A percentile compares a stretch with the other conserved stretches of the same genome.
Evolutionary conservation across 2,113 vertebrate genomes (phyloP).

Genomic region (Prietella phreatophila): DNA sequence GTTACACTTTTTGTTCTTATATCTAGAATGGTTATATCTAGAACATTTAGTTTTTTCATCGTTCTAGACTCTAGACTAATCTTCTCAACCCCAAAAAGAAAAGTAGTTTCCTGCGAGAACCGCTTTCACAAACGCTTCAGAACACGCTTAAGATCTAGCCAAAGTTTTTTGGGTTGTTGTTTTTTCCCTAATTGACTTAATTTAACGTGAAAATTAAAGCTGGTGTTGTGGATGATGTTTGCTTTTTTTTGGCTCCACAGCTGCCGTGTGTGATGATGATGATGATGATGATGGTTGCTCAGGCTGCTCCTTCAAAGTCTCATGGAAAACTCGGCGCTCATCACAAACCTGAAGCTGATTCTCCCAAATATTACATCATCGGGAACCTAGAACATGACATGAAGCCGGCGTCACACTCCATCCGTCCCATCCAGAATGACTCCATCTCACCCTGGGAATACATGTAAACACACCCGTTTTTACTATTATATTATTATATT

Average conservation of each 20-base stretch:
- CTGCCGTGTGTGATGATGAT: constrained; percentile 16
- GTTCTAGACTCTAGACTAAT: not conserved
- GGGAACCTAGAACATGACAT: constrained; percentile 45
- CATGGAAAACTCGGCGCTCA: not conserved
- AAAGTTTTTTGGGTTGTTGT: too few relatives aligned
- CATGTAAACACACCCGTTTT: constrained; percentile 56
- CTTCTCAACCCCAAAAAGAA: not conserved
- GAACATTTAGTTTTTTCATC: not conserved
- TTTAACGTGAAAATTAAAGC: not conserved
- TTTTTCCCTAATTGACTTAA: too few relatives aligned
- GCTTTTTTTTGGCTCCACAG: constrained; percentile 19
- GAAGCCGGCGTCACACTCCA: not conserved
- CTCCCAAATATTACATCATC: constrained; percentile 56
- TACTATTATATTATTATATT: too few relatives aligned
- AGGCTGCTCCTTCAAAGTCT: not conserved
- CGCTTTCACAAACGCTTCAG: not conserved
- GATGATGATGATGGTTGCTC: constrained; percentile 7
- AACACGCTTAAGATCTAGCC: not conserved
- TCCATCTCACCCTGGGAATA: constrained; percentile 75
- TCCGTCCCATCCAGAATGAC: constrained; percentile 55
- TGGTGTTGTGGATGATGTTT: not conserved
- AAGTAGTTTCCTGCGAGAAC: not conserved
- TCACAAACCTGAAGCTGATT: not conserved
- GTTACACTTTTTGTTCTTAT: not conserved
- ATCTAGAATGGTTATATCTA: not conserved